Evolutionary conservation across 2,797 vertebrate species (phyloP), one percentile per base, ranked within the genome.

Genomic region (Paratrypauchen microcephalus): DNA sequence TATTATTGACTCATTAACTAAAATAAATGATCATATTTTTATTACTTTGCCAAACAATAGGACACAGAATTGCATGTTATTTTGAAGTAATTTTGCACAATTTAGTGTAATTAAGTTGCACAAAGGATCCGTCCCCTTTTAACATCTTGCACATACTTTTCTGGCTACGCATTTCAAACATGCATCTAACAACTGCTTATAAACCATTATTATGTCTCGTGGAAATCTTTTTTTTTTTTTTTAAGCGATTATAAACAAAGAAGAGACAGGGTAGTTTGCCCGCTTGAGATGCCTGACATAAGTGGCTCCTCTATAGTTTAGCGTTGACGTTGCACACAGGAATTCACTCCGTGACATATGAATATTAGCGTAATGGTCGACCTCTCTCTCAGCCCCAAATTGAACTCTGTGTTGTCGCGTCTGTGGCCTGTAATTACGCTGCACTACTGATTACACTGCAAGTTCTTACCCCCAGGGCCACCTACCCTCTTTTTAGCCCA

Each of bases 351-450:
- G 71, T 83, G 84, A 87, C 85, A 89, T 63, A 68, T 66, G 72
- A 83, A 83, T 85, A 86, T 92, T 89, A 86, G 79, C 52, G 70
- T 88, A 91, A 90, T 86, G 80, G 83, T 59, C 70, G 82, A 86
- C 84, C 83, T 83, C 74, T 82, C 70, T 80, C 54, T 85, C 81
- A 83, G 74, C 79, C 86, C 55, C 61, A 45, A 48, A 60, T 70
- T 88, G 81, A 92, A 90, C 90, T 85, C 80, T 68, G 68, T 69
- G 87, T 77, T 82, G 72, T 63, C 12, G 65, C 73, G 73, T 82
- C 68, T 69, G 79, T 68, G 78, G 88, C 78, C 85, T 92, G 86
- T 92, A 91, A 92, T 93, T 93, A 92, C 56, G 75, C 75, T 73
- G 86, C 79, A 71, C 76, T 82, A 58, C 60, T 84, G 86, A 91